Conservation (phyloP, 2,888 invertebrate species). For the Notodonta ziczac region DNA sequence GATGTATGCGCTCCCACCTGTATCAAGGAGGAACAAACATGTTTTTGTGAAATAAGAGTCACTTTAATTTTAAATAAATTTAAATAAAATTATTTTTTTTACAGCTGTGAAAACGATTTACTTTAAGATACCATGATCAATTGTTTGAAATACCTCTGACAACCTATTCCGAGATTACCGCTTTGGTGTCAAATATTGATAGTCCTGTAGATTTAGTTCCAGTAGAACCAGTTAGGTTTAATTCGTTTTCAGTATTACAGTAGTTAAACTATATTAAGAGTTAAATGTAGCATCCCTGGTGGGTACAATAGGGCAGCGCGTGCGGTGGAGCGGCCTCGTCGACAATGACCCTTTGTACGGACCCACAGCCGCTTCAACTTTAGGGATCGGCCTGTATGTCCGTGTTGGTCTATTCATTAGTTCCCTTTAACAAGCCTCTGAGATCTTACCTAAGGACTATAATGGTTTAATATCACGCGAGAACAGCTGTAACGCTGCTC, state of each 20-base stretch:
- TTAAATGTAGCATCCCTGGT: constrained; percentile 1
- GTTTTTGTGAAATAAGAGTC: too few relatives aligned
- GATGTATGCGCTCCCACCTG: too few relatives aligned
- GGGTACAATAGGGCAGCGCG: neutral
- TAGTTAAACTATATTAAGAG: neutral
- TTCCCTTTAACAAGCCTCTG: neutral
- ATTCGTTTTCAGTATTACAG: neutral
- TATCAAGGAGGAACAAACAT: too few relatives aligned
- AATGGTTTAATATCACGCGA: neutral
- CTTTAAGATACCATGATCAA: too few relatives aligned
- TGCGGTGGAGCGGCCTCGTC: neutral
- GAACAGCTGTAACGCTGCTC: neutral
- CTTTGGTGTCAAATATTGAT: neutral
- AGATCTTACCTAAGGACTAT: neutral
- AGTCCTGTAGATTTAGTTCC: neutral
- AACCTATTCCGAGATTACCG: too few relatives aligned
- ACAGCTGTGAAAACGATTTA: too few relatives aligned
- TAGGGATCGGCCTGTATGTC: neutral
- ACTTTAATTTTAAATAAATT: too few relatives aligned
- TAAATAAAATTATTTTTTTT: too few relatives aligned
- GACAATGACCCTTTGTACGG: constrained; percentile 4
- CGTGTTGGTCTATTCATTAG: constrained; percentile 6
- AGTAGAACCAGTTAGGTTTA: neutral
- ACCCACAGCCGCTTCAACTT: neutral
- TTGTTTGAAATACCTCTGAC: too few relatives aligned